Evolutionary conservation across 2,797 vertebrate genomes (phyloP).

Genomic region (Crossoptilon crossoptilon): DNA sequence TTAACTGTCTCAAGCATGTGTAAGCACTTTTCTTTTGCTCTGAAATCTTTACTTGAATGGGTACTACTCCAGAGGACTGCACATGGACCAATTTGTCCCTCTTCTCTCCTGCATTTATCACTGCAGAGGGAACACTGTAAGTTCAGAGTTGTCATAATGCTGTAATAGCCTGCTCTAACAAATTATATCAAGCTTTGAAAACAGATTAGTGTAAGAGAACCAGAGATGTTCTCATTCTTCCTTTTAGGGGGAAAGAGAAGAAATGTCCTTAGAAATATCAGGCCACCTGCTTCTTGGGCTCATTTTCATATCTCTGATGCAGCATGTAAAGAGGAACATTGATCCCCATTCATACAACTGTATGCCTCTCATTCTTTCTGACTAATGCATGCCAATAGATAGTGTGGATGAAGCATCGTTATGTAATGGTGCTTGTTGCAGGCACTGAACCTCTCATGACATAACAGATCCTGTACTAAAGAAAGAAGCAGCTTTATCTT

Average conservation of each 20-base stretch:
- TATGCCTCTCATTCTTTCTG: not conserved
- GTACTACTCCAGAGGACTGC: not conserved
- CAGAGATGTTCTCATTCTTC: not conserved
- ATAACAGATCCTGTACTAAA: conserved; percentile 59
- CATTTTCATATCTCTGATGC: not conserved
- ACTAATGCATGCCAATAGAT: not conserved
- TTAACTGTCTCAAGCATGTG: not conserved
- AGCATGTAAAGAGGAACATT: not conserved
- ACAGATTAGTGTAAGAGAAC: not conserved
- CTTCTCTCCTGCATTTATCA: not conserved
- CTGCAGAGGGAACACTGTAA: not conserved
- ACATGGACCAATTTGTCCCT: not conserved
- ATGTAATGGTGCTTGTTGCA: conserved; percentile 50
- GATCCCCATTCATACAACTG: not conserved
- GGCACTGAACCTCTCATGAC: conserved; percentile 26
- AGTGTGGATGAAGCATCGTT: conserved; percentile 12
- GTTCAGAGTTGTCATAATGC: not conserved
- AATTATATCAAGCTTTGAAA: not conserved
- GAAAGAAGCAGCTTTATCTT: conserved; percentile 55
- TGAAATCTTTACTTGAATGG: not conserved
- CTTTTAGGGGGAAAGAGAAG: not conserved
- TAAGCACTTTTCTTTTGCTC: not conserved
- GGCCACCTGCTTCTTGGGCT: not conserved
- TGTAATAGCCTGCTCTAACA: not conserved
- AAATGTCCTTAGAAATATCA: not conserved